Percentiles rank a stretch among this genome's conserved stretches.
These are phyloP conservation scores for Pelobates fuscus DNA, from an alignment of 2,113 vertebrate species.

Conservation along the genomic window DNA sequence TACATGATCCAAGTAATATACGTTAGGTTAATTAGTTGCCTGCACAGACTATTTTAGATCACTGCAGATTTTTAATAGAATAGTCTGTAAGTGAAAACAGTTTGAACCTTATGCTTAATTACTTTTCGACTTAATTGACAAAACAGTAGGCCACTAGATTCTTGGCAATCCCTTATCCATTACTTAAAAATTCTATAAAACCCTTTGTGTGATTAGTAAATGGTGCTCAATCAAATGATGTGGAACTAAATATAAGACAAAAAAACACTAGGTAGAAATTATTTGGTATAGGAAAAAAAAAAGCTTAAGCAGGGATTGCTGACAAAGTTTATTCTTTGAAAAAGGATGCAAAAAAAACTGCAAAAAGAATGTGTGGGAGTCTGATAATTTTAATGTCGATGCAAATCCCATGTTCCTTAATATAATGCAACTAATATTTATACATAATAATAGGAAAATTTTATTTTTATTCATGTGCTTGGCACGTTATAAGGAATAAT, in stretches of 20 bases:
- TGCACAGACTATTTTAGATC: constrained; percentile 7
- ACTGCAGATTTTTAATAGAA: constrained; percentile 5
- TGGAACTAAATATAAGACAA: constrained; percentile 17
- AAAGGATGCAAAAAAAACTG: background rate
- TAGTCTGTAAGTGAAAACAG: background rate
- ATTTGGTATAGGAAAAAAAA: background rate
- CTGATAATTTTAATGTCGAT: background rate
- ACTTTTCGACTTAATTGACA: constrained; percentile 21
- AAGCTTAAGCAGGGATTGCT: constrained; percentile 4
- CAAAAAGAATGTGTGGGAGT: constrained; percentile 8
- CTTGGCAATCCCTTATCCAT: constrained; percentile 2
- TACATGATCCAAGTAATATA: background rate
- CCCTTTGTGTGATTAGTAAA: background rate
- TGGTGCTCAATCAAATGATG: constrained; percentile 12
- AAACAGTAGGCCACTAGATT: background rate
- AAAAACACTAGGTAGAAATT: constrained; percentile 10
- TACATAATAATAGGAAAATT: background rate
- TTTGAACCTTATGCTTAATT: constrained; percentile 18
- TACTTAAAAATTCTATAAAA: background rate
- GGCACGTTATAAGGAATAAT: no score
- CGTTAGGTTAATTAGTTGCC: constrained; percentile 26
- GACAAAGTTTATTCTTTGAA: constrained; percentile 16
- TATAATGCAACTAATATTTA: constrained; percentile 11
- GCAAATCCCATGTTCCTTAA: background rate
- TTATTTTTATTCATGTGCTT: no score